Base-by-base conservation (phyloP, 2,113 vertebrate genomes). In the Ceyx melanurus region DNA sequence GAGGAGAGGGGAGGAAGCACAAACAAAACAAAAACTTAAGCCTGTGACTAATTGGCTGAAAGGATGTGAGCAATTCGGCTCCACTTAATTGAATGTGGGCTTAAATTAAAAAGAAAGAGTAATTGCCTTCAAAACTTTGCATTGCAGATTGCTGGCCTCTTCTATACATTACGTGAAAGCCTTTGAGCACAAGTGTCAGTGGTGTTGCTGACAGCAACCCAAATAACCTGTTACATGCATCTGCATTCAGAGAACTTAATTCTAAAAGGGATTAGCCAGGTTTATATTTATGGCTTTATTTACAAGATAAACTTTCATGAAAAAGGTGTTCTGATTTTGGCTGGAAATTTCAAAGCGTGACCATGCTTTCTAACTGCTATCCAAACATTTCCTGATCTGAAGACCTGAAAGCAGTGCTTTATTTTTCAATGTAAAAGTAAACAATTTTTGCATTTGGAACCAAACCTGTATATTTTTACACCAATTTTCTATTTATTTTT, bases 31-130 rank as follows among this genome's bases (percentile, higher is more conserved):
- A 87, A 94, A 95, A 83, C 54, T 80, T 83, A 54, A 90, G 84
- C 81, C 57, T 88, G 57, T 91, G 56, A 85, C 89, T 95, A 94
- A 91, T 50, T 92, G 84, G 35, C 65, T 89, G 70, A 94, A 95
- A 88, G 48, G 64, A 87, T 74, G 65, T 50, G 65, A 94, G 72
- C 56, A 85, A 87, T 91, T 95, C 4, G 0, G 6, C 80, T 88
- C 67, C 40, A 67, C 68, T 94, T 89, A 92, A 93, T 61, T 92
- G 74, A 92, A 74, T 43, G 79, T 73, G 66, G 74, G 22, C 64
- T 93, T 46, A 96, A 89, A 95, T 95, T 84, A 94, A 87, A 95
- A 79, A 90, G 51, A 92, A 74, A 92, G 73, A 90, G 56, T 89
- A 94, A 91, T 77, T 82, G 62, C 78, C 84, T 85, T 85, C 72